A percentile compares a stretch with the other conserved stretches of the same genome.
phyloP scores from a whole-genome alignment of 1,140 invertebrate species.

The Drosophila asahinai region DNA sequence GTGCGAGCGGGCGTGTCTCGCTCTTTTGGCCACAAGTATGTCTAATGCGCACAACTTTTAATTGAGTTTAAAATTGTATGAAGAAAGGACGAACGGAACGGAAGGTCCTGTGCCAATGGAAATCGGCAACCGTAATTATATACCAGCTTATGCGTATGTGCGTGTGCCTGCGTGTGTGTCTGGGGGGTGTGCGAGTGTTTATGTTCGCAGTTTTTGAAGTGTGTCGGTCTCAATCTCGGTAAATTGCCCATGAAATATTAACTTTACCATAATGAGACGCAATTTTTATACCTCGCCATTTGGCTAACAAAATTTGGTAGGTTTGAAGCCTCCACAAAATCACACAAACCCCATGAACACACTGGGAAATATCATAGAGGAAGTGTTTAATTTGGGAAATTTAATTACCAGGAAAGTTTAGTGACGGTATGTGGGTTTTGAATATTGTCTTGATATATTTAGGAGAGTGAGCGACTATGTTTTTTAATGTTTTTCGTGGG shows the following conservation, averaged over 20 bases:
- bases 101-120: constrained; percentile 20
- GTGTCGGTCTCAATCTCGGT: constrained; percentile 79
- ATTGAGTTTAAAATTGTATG: constrained; percentile 83
- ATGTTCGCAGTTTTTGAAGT: constrained; percentile 73
- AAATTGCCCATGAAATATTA: constrained; percentile 84
- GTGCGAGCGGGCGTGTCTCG: constrained; percentile 6
- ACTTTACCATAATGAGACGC: constrained; percentile 79
- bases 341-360: constrained; percentile 5
- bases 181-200: constrained; percentile 10
- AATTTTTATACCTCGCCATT: constrained; percentile 76
- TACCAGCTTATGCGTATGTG: constrained; percentile 53
- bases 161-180: constrained; percentile 20
- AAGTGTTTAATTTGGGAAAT: background rate
- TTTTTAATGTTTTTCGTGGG: too few relatives aligned
- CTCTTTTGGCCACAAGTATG: constrained; percentile 67
- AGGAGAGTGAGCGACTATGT: too few relatives aligned
- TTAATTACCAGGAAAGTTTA: too few relatives aligned
- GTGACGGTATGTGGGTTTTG: too few relatives aligned
- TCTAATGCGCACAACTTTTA: constrained; percentile 80
- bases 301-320: constrained; percentile 60
- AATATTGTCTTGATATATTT: too few relatives aligned
- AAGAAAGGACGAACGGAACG: constrained; percentile 42
- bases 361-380: background rate
- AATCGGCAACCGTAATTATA: constrained; percentile 53
- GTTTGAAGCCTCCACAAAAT: constrained; percentile 14